A percentile compares a stretch with the other conserved stretches of the same genome.
phyloP scores from a whole-genome alignment of 1,140 invertebrate genomes.

The Drosophila yakuba region DNA sequence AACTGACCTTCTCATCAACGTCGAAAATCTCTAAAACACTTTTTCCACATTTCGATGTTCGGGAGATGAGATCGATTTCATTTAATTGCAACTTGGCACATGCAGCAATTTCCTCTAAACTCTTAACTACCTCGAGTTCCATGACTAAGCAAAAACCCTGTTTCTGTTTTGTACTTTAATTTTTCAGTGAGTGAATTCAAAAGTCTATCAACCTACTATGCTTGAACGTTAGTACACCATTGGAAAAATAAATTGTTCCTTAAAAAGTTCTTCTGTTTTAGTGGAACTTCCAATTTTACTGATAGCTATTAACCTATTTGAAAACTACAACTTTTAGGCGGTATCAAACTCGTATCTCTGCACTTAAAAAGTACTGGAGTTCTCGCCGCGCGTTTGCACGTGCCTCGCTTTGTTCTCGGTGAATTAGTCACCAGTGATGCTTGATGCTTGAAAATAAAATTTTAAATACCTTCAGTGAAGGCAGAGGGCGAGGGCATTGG shows the following conservation, averaged over 20 bases:
- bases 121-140: background rate
- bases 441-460: slow-evolving; percentile 58
- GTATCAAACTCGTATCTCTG: too few species aligned
- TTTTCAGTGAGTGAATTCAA: background rate
- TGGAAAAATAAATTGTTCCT: too few species aligned
- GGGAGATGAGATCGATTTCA: slow-evolving; percentile 47
- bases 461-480: slow-evolving; percentile 25
- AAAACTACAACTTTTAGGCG: too few species aligned
- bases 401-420: slow-evolving; percentile 52
- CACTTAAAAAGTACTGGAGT: too few species aligned
- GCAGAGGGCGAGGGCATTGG: slow-evolving; percentile 30
- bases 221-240: too few species aligned
- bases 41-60: slow-evolving; percentile 23
- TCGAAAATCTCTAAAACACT: slow-evolving; percentile 53
- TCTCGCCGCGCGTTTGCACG: slow-evolving; percentile 40
- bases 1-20: slow-evolving; percentile 51
- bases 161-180: background rate
- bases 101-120: slow-evolving; percentile 3
- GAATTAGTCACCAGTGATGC: slow-evolving; percentile 67
- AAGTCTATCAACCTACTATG: background rate
- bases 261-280: too few species aligned
- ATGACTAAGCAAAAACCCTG: background rate
- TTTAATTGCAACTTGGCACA: slow-evolving; percentile 34
- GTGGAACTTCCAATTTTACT: too few species aligned
- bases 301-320: too few species aligned